Evolutionary conservation across 2,888 invertebrate species (phyloP).

Genomic region (Chalcosyrphus nemorum): DNA sequence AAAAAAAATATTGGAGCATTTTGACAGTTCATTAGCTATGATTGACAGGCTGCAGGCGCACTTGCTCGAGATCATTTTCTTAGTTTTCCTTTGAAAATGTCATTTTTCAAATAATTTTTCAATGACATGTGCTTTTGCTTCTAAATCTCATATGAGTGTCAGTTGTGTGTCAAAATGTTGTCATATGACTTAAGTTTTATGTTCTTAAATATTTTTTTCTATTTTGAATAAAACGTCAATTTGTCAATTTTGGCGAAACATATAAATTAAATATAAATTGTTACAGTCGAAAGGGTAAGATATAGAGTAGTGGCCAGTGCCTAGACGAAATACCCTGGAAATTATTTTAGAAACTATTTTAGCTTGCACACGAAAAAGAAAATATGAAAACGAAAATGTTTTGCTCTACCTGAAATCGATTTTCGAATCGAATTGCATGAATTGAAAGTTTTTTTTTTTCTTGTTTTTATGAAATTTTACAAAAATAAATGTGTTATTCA

Average conservation of each 20-base stretch:
- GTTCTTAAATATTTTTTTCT: no score
- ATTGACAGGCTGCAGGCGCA: constrained; percentile 67
- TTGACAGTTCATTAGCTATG: constrained; percentile 67
- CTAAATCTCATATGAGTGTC: constrained; percentile 32
- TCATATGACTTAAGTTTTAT: constrained; percentile 18
- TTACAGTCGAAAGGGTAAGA: background rate
- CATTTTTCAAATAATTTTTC: background rate
- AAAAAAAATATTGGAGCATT: constrained; percentile 15
- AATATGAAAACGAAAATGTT: constrained; percentile 31
- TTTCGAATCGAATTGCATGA: constrained; percentile 56
- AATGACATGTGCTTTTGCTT: background rate
- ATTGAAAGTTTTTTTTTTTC: constrained; percentile 15
- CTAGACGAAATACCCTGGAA: constrained; percentile 27
- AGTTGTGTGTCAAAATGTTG: constrained; percentile 34
- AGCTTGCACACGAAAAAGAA: background rate
- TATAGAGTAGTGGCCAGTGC: background rate
- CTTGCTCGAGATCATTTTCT: constrained; percentile 11
- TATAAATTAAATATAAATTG: constrained; percentile 44
- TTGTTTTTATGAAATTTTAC: background rate
- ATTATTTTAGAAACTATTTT: constrained; percentile 49
- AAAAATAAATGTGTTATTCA: constrained; percentile 23
- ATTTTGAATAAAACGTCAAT: constrained; percentile 62
- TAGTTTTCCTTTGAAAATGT: background rate
- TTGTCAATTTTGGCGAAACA: constrained; percentile 50
- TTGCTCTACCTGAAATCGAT: constrained; percentile 61